phyloP scores from a whole-genome alignment of 2,888 invertebrate genomes.

The Perithous albicinctus region DNA sequence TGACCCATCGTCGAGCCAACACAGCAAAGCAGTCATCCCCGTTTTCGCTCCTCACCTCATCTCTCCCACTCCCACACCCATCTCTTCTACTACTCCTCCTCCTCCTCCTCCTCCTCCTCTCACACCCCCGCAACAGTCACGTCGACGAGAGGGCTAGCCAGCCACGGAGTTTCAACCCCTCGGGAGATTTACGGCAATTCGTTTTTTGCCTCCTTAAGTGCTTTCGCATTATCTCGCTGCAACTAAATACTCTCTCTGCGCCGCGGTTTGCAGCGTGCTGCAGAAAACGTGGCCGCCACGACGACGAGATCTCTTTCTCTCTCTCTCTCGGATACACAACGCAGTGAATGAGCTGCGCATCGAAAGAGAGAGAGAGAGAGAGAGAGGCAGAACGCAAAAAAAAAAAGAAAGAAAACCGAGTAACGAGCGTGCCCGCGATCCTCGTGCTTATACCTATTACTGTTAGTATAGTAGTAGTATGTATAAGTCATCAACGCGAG shows the following conservation, averaged over 20 bases:
- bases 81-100: too few relatives aligned
- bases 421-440: conserved; percentile 63
- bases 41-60: conserved; percentile 17
- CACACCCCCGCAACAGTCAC: conserved; percentile 66
- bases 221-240: conserved; percentile 79
- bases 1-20: conserved; percentile 69
- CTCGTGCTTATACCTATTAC: conserved; percentile 58
- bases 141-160: conserved; percentile 58
- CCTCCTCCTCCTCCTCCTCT: too few relatives aligned
- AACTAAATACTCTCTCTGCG: conserved; percentile 75
- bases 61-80: conserved; percentile 3
- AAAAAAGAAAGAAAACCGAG: conserved; percentile 45
- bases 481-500: conserved; percentile 36
- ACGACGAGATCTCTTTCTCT: too few relatives aligned
- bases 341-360: too few relatives aligned
- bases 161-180: conserved; percentile 65
- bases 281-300: too few relatives aligned
- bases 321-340: too few relatives aligned
- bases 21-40: conserved; percentile 44
- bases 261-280: not conserved
- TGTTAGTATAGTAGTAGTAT: conserved; percentile 54
- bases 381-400: not conserved
- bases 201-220: conserved; percentile 80
- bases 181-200: conserved; percentile 79
- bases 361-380: conserved; percentile 39